Evolutionary conservation across 2,113 vertebrate genomes (phyloP).

Genomic region (Perognathus longimembris): DNA sequence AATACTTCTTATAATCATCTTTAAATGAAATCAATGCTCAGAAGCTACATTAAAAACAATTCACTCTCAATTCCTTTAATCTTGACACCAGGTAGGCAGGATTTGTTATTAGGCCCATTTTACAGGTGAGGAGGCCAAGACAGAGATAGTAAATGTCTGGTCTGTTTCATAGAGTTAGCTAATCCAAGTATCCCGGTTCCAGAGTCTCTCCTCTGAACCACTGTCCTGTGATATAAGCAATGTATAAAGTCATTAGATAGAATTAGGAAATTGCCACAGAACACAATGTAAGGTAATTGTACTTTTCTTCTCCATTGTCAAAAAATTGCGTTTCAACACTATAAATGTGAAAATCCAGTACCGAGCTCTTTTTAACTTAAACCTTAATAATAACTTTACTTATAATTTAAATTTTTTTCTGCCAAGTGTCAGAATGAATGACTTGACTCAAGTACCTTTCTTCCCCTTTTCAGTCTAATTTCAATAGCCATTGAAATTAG

Average conservation of each 20-base stretch:
- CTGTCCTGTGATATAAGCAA: not conserved
- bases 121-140: not conserved
- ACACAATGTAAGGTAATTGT: not conserved
- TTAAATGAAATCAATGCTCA: not conserved
- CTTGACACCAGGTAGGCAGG: not conserved
- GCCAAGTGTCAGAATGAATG: too few species aligned
- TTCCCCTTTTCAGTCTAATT: not conserved
- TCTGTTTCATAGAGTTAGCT: not conserved
- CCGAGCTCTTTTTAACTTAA: conserved; percentile 14
- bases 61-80: not conserved
- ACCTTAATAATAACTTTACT: not conserved
- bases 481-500: too few species aligned
- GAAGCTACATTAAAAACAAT: not conserved
- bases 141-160: not conserved
- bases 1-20: not conserved
- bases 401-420: not conserved
- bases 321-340: conserved; percentile 4
- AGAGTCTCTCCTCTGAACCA: not conserved
- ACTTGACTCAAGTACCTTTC: not conserved
- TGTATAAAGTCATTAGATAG: not conserved
- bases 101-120: not conserved
- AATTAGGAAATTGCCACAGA: conserved; percentile 6
- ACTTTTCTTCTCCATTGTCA: not conserved
- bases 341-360: not conserved
- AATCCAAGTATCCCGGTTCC: not conserved